Percentiles rank a stretch among this genome's conserved stretches.
Conservation (phyloP, 2,888 invertebrate species). For the Trissoscelio sp. region DNA sequence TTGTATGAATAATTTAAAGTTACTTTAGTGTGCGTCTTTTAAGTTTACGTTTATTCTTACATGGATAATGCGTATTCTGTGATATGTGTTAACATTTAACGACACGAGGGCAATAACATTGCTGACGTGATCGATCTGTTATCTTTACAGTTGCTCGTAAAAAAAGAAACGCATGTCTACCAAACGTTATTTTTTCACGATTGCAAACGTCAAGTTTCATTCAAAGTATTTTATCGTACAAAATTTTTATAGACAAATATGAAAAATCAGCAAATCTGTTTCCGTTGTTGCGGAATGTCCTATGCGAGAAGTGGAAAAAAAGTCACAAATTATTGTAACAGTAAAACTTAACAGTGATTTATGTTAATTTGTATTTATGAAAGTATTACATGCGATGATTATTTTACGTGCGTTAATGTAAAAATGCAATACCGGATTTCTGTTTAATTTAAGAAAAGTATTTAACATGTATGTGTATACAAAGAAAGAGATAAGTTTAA, state of each 20-base stretch:
- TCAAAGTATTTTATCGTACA: conserved; percentile 26
- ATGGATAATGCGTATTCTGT: conserved; percentile 81
- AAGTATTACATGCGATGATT: conserved; percentile 41
- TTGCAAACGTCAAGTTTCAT: conserved; percentile 4
- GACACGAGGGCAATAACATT: conserved; percentile 52
- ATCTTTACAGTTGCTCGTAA: conserved; percentile 51
- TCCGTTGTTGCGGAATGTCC: conserved; percentile 10
- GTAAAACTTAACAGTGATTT: conserved; percentile 18
- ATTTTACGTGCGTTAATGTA: conserved; percentile 49
- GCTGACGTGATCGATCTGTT: conserved; percentile 41
- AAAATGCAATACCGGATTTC: conserved; percentile 57
- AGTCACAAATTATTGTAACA: conserved; percentile 1
- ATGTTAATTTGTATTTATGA: conserved; percentile 22
- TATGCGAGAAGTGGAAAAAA: conserved; percentile 27
- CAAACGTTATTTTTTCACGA: conserved; percentile 23
- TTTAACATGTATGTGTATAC: conserved; percentile 56
- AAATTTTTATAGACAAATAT: conserved; percentile 31
- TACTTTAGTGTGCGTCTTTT: conserved; percentile 58
- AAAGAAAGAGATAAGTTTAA: conserved; percentile 39
- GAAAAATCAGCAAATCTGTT: conserved; percentile 10
- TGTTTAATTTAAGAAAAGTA: conserved; percentile 54
- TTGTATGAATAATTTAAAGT: conserved; percentile 68
- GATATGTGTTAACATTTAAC: conserved; percentile 81
- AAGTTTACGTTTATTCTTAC: conserved; percentile 75
- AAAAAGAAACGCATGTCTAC: conserved; percentile 20